A percentile compares a stretch with the other conserved stretches of the same genome.
These are phyloP conservation scores for Sorex fumeus DNA, from an alignment of 2,113 vertebrate genomes.

Conservation along the genomic window DNA sequence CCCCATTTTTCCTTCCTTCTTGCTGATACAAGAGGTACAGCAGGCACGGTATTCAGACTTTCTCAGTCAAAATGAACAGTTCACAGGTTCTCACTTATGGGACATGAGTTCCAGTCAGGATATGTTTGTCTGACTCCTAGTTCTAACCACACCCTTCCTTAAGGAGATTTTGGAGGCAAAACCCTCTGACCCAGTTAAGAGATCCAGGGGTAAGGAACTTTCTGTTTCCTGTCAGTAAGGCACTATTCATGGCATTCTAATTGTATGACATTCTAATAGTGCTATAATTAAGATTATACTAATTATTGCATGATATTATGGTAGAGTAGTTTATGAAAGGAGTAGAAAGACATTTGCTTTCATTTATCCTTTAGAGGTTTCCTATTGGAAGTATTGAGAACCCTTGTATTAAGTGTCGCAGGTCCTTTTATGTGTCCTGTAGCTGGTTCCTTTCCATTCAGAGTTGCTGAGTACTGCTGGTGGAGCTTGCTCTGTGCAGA, in stretches of 20 bases:
- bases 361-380: slow-evolving; percentile 16
- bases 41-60: not conserved
- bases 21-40: not conserved
- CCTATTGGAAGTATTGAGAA: slow-evolving; percentile 56
- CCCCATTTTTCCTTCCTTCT: not conserved
- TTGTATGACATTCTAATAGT: not conserved
- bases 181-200: not conserved
- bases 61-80: not conserved
- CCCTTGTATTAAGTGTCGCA: slow-evolving; percentile 10
- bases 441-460: slow-evolving; percentile 27
- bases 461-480: slow-evolving; percentile 49
- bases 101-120: not conserved
- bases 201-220: slow-evolving; percentile 1
- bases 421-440: not conserved
- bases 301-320: slow-evolving; percentile 7
- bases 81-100: not conserved
- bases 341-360: slow-evolving; percentile 54
- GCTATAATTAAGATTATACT: slow-evolving; percentile 64
- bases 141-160: not conserved
- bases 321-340: slow-evolving; percentile 24
- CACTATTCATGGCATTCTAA: slow-evolving; percentile 79
- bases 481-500: slow-evolving; percentile 81
- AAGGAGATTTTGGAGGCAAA: not conserved
- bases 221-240: slow-evolving; percentile 57
- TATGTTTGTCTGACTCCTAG: not conserved